Evolutionary conservation across 2,113 vertebrate genomes (phyloP).

Genomic region (Athene cunicularia): DNA sequence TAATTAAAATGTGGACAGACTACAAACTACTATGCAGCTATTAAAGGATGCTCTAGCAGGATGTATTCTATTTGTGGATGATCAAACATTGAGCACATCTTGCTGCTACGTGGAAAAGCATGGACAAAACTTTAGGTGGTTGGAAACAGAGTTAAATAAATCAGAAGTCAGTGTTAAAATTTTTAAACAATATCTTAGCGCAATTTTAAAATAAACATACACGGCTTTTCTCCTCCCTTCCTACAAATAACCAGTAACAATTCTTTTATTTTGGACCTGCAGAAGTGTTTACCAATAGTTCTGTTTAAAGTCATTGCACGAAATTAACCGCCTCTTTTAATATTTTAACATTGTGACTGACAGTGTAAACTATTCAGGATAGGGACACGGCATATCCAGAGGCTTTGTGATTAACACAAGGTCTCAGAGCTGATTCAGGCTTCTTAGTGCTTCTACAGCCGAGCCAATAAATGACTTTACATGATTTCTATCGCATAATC

Average conservation of each 20-base stretch:
- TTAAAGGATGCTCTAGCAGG: neutral
- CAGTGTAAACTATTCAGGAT: accelerated
- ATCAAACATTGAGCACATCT: neutral
- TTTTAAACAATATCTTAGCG: neutral
- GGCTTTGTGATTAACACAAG: neutral
- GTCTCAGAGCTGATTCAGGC: neutral
- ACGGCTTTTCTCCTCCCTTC: neutral
- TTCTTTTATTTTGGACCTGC: neutral
- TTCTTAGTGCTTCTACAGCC: neutral
- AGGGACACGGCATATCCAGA: accelerated
- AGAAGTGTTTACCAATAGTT: neutral
- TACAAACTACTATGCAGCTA: neutral
- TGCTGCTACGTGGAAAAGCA: neutral
- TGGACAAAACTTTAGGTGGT: neutral
- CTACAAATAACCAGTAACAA: neutral
- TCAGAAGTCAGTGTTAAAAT: neutral
- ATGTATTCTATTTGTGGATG: neutral
- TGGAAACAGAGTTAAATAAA: neutral
- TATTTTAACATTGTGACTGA: neutral
- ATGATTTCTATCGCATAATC: neutral
- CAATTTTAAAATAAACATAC: neutral
- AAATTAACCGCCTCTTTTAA: neutral
- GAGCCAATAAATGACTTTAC: neutral
- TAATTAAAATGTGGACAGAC: neutral
- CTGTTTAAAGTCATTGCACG: neutral